Percentiles rank a stretch among this genome's conserved stretches.
These are phyloP conservation scores for Macropis europaea DNA, from an alignment of 2,888 invertebrate genomes.

Conservation along the genomic window DNA sequence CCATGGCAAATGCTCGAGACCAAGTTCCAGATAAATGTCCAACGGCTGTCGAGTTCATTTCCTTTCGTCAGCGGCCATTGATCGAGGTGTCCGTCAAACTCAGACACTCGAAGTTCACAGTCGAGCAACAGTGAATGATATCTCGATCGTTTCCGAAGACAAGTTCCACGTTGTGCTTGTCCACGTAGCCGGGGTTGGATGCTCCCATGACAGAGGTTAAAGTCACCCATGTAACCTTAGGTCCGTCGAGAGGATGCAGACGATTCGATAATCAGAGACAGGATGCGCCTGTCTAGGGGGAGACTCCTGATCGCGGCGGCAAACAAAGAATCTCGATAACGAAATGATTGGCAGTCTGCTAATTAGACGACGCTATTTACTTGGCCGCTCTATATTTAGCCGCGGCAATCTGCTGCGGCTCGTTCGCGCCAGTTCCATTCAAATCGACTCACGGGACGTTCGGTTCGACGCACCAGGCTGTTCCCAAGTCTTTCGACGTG, in stretches of 20 bases:
- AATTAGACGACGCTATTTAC: slow-evolving; percentile 68
- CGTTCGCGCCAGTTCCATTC: not conserved
- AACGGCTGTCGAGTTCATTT: too few relatives aligned
- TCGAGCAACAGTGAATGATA: too few relatives aligned
- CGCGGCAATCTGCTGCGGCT: slow-evolving; percentile 19
- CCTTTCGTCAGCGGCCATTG: too few relatives aligned
- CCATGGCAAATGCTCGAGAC: too few relatives aligned
- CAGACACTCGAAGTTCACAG: too few relatives aligned
- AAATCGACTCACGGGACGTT: not conserved
- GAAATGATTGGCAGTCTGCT: slow-evolving; percentile 74
- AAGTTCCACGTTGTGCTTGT: not conserved
- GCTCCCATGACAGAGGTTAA: slow-evolving; percentile 41
- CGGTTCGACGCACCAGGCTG: too few relatives aligned
- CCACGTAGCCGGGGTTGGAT: not conserved
- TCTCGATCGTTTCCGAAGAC: not conserved
- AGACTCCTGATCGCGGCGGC: slow-evolving; percentile 48
- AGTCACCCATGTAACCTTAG: slow-evolving; percentile 59
- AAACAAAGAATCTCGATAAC: slow-evolving; percentile 72
- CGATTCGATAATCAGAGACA: slow-evolving; percentile 67
- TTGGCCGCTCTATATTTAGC: slow-evolving; percentile 65
- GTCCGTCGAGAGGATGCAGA: slow-evolving; percentile 51
- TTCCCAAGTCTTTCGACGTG: too few relatives aligned
- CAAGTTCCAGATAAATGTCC: too few relatives aligned
- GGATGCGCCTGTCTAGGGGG: slow-evolving; percentile 71
- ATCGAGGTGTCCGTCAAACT: too few relatives aligned